Percentiles rank a stretch among this genome's conserved stretches.
These are phyloP conservation scores for Nothocercus julius DNA, from an alignment of 2,113 vertebrate species.

Conservation along the genomic window DNA sequence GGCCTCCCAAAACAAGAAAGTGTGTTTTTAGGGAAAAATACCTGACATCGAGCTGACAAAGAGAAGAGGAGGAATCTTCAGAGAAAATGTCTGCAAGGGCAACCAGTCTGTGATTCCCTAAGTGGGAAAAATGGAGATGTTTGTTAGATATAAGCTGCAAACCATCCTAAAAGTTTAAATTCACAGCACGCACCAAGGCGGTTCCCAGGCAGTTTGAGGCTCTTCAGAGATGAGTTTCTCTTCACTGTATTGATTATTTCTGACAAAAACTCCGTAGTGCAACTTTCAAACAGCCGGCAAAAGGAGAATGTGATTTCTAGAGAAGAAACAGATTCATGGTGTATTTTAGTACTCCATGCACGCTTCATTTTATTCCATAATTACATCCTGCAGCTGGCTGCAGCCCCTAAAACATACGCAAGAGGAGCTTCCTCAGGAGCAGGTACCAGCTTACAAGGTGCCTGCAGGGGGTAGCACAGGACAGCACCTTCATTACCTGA, in stretches of 20 bases:
- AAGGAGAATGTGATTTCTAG: conserved; percentile 88
- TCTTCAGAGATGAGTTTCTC: conserved; percentile 81
- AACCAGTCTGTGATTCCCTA: conserved; percentile 84
- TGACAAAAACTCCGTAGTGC: conserved; percentile 79
- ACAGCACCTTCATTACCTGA: not conserved
- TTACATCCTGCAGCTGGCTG: not conserved
- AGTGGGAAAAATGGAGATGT: not conserved
- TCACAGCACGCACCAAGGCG: conserved; percentile 82
- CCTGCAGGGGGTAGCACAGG: not conserved
- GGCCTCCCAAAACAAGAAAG: not conserved
- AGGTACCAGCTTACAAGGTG: not conserved
- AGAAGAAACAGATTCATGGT: conserved; percentile 4
- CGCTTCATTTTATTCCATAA: not conserved
- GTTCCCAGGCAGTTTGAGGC: conserved; percentile 87
- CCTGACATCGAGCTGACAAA: conserved; percentile 89
- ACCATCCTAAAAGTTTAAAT: not conserved
- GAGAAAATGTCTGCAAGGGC: conserved; percentile 88
- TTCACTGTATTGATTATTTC: conserved; percentile 84
- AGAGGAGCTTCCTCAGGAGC: not conserved
- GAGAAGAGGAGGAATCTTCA: conserved; percentile 79
- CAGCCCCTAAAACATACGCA: not conserved
- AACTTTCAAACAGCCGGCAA: conserved; percentile 90
- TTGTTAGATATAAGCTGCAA: not conserved
- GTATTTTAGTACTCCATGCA: not conserved
- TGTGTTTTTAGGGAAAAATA: conserved; percentile 32